Evolutionary conservation across 2,797 vertebrate genomes (phyloP).

Genomic region (Anniella stebbinsi): DNA sequence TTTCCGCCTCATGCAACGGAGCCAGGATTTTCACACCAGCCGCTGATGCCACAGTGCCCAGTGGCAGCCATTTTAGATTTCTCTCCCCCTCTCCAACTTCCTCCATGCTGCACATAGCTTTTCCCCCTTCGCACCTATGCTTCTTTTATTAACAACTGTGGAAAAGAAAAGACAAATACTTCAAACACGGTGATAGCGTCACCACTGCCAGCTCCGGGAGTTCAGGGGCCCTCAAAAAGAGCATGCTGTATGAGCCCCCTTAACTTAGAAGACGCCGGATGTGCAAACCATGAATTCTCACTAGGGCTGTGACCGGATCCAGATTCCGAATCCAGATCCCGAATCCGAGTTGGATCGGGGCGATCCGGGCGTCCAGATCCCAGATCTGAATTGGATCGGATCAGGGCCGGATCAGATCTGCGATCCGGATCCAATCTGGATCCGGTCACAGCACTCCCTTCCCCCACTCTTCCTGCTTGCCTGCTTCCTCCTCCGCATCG

Average conservation of each 20-base stretch:
- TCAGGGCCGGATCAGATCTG: no score
- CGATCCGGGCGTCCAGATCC: no score
- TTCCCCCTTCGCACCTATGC: not conserved
- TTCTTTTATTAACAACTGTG: not conserved
- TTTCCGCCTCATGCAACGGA: not conserved
- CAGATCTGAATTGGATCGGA: no score
- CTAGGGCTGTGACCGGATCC: no score
- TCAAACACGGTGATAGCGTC: no score
- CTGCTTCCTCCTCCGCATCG: no score
- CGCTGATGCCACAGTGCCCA: not conserved
- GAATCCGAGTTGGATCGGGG: no score
- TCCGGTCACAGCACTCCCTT: no score
- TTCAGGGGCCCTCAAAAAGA: not conserved
- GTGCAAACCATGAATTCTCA: no score
- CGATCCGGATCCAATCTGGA: no score
- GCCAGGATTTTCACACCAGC: not conserved
- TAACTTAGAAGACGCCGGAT: not conserved
- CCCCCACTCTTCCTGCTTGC: no score
- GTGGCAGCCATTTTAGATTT: conserved; percentile 33
- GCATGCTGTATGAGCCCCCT: not conserved
- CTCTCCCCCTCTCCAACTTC: not conserved
- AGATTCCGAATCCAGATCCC: no score
- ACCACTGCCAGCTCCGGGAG: not conserved
- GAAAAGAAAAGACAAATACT: not conserved
- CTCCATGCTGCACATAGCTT: not conserved